Evolutionary conservation across 2,888 invertebrate species (phyloP), one percentile per base, ranked within the genome.

Genomic region (Brachyptera risi): DNA sequence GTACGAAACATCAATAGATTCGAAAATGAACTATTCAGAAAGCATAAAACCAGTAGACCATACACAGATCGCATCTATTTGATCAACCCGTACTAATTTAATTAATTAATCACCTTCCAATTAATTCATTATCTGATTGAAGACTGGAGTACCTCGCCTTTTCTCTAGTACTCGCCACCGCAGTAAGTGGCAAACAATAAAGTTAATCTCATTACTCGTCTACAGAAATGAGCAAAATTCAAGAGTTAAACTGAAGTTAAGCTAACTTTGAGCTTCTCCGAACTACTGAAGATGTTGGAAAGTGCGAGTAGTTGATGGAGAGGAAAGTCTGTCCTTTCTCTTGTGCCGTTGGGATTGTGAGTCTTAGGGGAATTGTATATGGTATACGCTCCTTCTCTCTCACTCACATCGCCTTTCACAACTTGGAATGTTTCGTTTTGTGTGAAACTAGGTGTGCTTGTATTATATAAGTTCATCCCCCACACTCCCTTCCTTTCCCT

Each of bases 261-360:
- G 54, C 35, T 51, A 54, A 54, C 47, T 47, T 47, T 47, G 47
- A 47, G 47, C 47, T 47, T 47, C 21, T 47, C 24, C 21, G n/a
- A 47, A 47, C 47, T 47, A 24, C 47, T 47, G 24, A 47, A 24
- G 47, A 47, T n/a, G 42, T 23, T 21, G 23, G 47, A 47, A 47
- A 47, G 47, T 13, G 47, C 47, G 47, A 47, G 11, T 5, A 31
- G 47, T 21, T 47, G 47, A 47, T 47, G 47, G 47, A 23, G 47
- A 21, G 47, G 47, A 47, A 47, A 47, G 47, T 47, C 47, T 47
- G 47, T 47, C 47, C 47, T 24, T 47, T 47, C 47, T 47, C 47
- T 24, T 4, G 23, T 11, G 21, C 47, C 24, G 47, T 47, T 24
- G 47, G 47, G 54, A 35, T 54, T 54, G 54, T 35, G 35, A 13